Evolutionary conservation across 2,888 invertebrate genomes (phyloP), one percentile per base, ranked within the genome.

Genomic region (Amiota mariae): DNA sequence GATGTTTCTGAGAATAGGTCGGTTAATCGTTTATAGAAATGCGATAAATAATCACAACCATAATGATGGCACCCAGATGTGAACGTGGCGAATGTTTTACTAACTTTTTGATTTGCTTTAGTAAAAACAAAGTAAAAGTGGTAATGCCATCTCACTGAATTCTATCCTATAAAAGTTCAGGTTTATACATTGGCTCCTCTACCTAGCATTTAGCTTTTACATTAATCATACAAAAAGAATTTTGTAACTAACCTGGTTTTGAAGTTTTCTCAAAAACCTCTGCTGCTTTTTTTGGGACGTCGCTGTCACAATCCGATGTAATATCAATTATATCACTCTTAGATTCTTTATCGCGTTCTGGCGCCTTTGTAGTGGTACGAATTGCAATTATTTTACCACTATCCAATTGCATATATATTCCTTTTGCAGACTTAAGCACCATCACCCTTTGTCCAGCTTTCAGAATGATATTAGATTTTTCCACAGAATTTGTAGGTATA

Each of bases 311-410:
- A 72, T 88, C 88, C 15, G 85, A 82, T 63, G 89, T 88, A 59
- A 88, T 88, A 78, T 88, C 88, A 61, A 88, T 88, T 12, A 88
- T 82, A 73, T 88, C 86, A 66, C 81, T 82, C 74, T 87, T 88
- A 20, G 81, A 82, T 0, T 71, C 75, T 68, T 85, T 85, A 72
- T 84, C 84, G 15, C 78, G 73, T 67, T 86, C 87, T 12, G 81
- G 78, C 24, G 87, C 81, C 77, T 89, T 89, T n/a, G 87, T 82
- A 20, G 89, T 85, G 3, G 89, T 89, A 71, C 89, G 93, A 81
- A 98, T 97, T 36, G 98, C 97, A 78, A 98, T 97, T 76, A 98
- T 97, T 90, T 97, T 97, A 47, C 98, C 98, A 81, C 96, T 97
- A 87, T 97, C 96, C 63, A 98, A 91, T 84, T 98, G 96, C 94